Base-by-base conservation (phyloP, 1,140 invertebrate species). In the Aphelenchoides besseyi region DNA sequence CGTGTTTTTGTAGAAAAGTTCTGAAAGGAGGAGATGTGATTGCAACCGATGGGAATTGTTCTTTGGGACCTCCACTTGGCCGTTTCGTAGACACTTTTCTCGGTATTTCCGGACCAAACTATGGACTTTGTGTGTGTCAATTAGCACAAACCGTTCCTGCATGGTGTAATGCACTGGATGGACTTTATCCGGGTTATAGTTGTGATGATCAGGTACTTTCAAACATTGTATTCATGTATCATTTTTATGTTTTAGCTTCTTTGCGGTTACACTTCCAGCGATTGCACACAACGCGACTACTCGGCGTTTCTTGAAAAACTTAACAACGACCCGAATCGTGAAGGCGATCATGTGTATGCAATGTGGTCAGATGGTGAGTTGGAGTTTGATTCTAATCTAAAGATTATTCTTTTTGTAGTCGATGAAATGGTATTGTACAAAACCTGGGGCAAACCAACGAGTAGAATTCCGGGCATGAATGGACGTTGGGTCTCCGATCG, bases 111-210 rank as follows among this genome's bases (percentile, higher is more conserved):
- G 82, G 82, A 0, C 82, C 82, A 1, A 83, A 83, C 57, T 83
- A 82, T 55, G 82, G 80, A 1, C 72, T 83, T 16, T 83, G 82
- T 63, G 76, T 83, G 30, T 83, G 82, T 63, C 82, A 83, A 73
- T 59, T 83, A 18, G 82, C 82, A 32, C 81, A 84, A 53, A 83
- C 81, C 9, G 75, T 83, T 18, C 82, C 82, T n/a, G 82, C 82
- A 3, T 84, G 81, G 81, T 83, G 82, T 55, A 83, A 83, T 73
- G 82, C 82, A 3, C 70, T 83, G 16, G 82, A 83, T 69, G 82
- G 82, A 33, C 63, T 83, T 16, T 83, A 83, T 74, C 82, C 82
- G 1, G 82, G 82, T 30, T 83, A 83, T 63, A 81, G 72, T 61
- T 83, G 82, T 68, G 83, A 84, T 35, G 82, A 83, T 64, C 80